Base-by-base conservation (phyloP, 1,140 invertebrate genomes). In the Brachionus paranguensis region DNA sequence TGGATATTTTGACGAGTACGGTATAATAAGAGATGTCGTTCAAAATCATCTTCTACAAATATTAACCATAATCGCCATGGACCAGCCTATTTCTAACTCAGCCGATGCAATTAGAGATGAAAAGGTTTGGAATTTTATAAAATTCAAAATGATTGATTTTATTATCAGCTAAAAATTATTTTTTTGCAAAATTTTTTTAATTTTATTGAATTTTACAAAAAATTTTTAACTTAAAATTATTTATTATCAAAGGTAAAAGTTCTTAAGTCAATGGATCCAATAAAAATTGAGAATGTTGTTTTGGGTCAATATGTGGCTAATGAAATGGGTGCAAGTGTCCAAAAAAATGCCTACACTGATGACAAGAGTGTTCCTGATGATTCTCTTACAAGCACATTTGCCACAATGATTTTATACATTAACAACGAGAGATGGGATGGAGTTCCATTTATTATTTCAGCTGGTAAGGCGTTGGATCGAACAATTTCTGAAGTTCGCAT, bases 11-110 rank as follows among this genome's bases (percentile, higher is more conserved):
- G 96, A 99, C 90, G 92, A 96, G 87, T 99, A 97, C 90, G 98
- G 98, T 37, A 99, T 99, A 78, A 64, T 60, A 20, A 60, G 96
- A 89, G 96, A 99, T 91, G 95, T 98, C 0, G 98, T 99, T 96
- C 98, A 99, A 91, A 99, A 99, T 90, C 98, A 99, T 91, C 89
- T 99, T 78, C 90, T 99, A 85, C 97, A 99, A 91, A 98, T 99
- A 86, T 89, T 99, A 1, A 97, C 95, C 43, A 90, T 99, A 72
- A 95, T 97, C 86, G 97, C 97, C 27, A 99, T 99, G 97, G 98
- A 99, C 87, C 98, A 98, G 90, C 97, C 98, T n/a, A 93, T 94
- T 0, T 94, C 94, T 27, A 93, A 95, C 78, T 93, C 94, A 88
- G 96, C 97, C 33, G 96, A 99, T 90, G 96, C 99, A 87, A 99